Percentiles rank a stretch among this genome's conserved stretches.
phyloP scores from a whole-genome alignment of 1,140 invertebrate species.

The Aplysia californica region DNA sequence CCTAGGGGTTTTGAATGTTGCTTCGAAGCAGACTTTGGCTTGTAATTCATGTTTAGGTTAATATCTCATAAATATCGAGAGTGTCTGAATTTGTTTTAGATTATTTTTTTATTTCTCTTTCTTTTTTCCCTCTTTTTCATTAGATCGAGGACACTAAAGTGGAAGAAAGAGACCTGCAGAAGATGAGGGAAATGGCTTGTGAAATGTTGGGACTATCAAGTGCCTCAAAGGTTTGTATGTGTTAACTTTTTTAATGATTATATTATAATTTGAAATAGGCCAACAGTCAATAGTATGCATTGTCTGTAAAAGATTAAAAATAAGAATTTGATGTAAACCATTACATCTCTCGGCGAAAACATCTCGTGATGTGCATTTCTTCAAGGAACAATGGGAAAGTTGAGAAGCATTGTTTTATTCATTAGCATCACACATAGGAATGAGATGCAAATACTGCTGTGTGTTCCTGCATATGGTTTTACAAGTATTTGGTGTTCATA shows the following conservation, averaged over 20 bases:
- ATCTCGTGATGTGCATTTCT: too few species aligned
- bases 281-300: background rate
- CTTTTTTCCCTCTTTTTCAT: background rate
- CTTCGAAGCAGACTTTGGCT: too few species aligned
- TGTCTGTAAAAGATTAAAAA: background rate
- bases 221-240: slow-evolving; percentile 8
- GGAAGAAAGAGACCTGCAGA: slow-evolving; percentile 9
- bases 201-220: slow-evolving; percentile 19
- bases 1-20: background rate
- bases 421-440: too few species aligned
- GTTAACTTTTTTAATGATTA: background rate
- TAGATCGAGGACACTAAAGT: slow-evolving; percentile 17
- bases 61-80: background rate
- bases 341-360: background rate
- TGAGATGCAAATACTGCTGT: too few species aligned
- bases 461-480: too few species aligned
- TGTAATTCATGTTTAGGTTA: too few species aligned
- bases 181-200: slow-evolving; percentile 20
- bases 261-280: background rate
- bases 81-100: background rate
- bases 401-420: too few species aligned
- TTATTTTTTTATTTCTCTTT: background rate
- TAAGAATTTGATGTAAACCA: background rate
- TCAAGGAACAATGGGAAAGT: too few species aligned
- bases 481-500: too few species aligned